Base-by-base conservation (phyloP, 2,888 invertebrate genomes). In the Drosophila acutilabella region DNA sequence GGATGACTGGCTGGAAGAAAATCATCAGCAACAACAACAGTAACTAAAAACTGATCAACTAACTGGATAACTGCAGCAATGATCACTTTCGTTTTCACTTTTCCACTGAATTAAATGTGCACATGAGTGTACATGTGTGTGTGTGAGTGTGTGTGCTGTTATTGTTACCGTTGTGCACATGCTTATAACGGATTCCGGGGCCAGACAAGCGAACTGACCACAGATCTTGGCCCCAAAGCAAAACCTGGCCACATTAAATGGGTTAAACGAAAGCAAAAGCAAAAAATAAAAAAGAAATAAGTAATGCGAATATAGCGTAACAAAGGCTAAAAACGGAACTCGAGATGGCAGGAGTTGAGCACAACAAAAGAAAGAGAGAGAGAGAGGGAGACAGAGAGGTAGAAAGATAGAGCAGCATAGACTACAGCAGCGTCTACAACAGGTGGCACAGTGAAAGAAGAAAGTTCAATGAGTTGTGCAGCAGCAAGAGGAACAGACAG, bases 21-120 rank as follows among this genome's bases (percentile, higher is more conserved):
- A 16, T 14, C 26, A 14, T 23, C 45, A 52, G 4, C 20, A 20
- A 20, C 20, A 20, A 20, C 20, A 20, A 20, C 20, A 20, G n/a
- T n/a, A n/a, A 23, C 23, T 36, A 44, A 36, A 60, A 64, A 61
- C 40, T 59, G 78, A 77, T 74, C 74, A 74, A 64, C 80, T 83
- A 77, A 74, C 58, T 71, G 79, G 64, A 71, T 78, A 69, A 72
- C 64, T 67, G 80, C 74, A 79, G 71, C 66, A 42, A 51, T 69
- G 68, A 77, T 77, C 89, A 88, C 88, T 88, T 88, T 88, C 88
- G 84, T 90, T 88, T 88, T 88, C 88, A 88, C 88, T 90, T 88
- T 88, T 88, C 72, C 86, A 88, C 64, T 81, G 90, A 77, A 89
- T 90, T 88, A 86, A 83, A 85, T 73, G 80, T 71, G 71, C 75